Conservation (phyloP, 2,888 invertebrate genomes). For the Molorchus minor region DNA sequence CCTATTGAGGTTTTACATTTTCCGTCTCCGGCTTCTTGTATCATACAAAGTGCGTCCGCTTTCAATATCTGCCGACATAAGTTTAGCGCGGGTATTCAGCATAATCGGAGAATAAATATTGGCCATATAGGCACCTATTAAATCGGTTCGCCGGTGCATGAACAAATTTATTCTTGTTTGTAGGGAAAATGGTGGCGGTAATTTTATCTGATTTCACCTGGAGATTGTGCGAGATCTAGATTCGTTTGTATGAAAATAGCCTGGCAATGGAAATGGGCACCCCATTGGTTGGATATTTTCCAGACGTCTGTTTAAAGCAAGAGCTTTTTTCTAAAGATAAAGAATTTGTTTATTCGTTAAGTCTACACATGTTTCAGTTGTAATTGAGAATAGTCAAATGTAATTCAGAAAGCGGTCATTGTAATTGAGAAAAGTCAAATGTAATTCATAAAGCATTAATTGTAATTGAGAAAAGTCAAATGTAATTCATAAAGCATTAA, state of each 20-base stretch:
- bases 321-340: too few relatives aligned
- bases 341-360: too few relatives aligned
- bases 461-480: too few relatives aligned
- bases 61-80: slow-evolving; percentile 7
- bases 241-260: slow-evolving; percentile 40
- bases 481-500: too few relatives aligned
- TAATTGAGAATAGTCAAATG: too few relatives aligned
- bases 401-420: too few relatives aligned
- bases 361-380: too few relatives aligned
- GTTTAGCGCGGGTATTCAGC: background rate
- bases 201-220: slow-evolving; percentile 30
- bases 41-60: slow-evolving; percentile 4
- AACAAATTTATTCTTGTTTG: slow-evolving; percentile 42
- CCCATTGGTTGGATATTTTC: too few relatives aligned
- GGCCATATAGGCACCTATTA: slow-evolving; percentile 41
- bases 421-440: too few relatives aligned
- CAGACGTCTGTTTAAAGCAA: too few relatives aligned
- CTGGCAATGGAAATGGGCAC: too few relatives aligned
- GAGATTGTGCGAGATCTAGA: slow-evolving; percentile 36
- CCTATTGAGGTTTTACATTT: background rate
- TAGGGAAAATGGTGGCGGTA: slow-evolving; percentile 40
- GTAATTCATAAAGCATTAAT: too few relatives aligned
- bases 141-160: slow-evolving; percentile 46
- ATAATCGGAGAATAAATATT: slow-evolving; percentile 21
- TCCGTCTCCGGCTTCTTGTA: background rate